A percentile compares a stretch with the other conserved stretches of the same genome.
Evolutionary conservation across 2,113 vertebrate species (phyloP).

Genomic region (Procavia capensis): DNA sequence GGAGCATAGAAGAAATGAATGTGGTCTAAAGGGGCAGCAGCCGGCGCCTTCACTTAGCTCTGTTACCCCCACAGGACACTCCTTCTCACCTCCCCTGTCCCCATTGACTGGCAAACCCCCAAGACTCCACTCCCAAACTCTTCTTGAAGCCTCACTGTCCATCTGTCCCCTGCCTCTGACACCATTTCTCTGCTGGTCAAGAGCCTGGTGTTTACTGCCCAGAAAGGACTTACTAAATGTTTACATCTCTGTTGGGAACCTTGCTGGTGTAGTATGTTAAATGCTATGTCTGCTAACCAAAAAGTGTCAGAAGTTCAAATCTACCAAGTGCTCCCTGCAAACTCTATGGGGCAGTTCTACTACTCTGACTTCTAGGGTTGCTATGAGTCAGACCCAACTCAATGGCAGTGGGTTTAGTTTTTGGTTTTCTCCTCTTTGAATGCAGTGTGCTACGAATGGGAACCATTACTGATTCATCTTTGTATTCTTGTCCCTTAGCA

Average conservation of each 20-base stretch:
- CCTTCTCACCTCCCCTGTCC: too few species aligned
- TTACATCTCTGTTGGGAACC: not conserved
- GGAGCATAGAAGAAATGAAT: not conserved
- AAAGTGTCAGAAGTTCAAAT: too few species aligned
- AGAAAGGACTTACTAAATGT: not conserved
- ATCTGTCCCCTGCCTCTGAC: fast-evolving
- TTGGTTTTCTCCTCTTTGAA: conserved; percentile 5
- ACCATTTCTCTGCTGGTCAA: not conserved
- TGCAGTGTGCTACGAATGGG: not conserved
- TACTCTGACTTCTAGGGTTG: too few species aligned
- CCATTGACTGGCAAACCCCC: not conserved
- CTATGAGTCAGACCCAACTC: too few species aligned
- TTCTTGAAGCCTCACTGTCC: not conserved
- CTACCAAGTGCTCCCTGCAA: too few species aligned
- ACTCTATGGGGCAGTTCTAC: too few species aligned
- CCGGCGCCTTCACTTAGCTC: not conserved
- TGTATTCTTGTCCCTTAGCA: not conserved
- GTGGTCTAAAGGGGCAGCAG: not conserved
- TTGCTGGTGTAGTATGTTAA: too few species aligned
- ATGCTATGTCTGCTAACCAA: too few species aligned
- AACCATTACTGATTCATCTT: not conserved
- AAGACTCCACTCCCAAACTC: not conserved
- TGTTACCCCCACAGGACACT: not conserved
- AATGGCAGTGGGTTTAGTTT: too few species aligned
- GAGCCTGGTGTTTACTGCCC: not conserved